Percentiles rank a stretch among this genome's conserved stretches.
Conservation (phyloP, 2,113 vertebrate genomes). For the Cairina moschata region DNA sequence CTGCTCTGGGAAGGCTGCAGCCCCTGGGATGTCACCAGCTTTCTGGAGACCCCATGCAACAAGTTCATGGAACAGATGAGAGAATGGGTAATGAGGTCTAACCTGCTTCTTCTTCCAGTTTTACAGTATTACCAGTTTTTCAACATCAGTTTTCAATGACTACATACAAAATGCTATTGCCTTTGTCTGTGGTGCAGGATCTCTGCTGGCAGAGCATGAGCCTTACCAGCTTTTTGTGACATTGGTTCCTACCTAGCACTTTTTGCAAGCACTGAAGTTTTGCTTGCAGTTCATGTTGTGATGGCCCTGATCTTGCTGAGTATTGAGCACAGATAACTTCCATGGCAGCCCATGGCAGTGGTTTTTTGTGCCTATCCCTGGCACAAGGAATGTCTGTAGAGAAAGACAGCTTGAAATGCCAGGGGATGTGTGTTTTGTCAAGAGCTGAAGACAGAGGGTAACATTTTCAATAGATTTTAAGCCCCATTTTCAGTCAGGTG, state of each 20-base stretch:
- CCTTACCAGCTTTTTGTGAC: not conserved
- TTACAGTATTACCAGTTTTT: not conserved
- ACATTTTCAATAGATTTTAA: not conserved
- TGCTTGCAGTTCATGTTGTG: not conserved
- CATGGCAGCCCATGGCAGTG: not conserved
- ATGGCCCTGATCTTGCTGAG: not conserved
- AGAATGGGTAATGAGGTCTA: not conserved
- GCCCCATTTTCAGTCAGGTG: not conserved
- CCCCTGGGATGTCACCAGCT: not conserved
- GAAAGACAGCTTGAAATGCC: not conserved
- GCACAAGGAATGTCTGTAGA: not conserved
- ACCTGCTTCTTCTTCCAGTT: not conserved
- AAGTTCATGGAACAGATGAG: not conserved
- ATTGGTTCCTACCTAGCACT: not conserved
- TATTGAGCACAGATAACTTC: accelerated
- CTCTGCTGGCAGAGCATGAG: not conserved
- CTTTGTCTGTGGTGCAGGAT: not conserved
- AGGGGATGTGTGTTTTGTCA: not conserved
- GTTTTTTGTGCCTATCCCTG: not conserved
- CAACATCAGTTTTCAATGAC: not conserved
- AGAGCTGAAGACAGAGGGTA: not conserved
- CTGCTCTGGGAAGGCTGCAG: not conserved
- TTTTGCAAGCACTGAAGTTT: not conserved
- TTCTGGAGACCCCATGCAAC: not conserved
- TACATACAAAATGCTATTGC: not conserved